Evolutionary conservation across 2,797 vertebrate species (phyloP).

Genomic region (Hoplostethus atlanticus): DNA sequence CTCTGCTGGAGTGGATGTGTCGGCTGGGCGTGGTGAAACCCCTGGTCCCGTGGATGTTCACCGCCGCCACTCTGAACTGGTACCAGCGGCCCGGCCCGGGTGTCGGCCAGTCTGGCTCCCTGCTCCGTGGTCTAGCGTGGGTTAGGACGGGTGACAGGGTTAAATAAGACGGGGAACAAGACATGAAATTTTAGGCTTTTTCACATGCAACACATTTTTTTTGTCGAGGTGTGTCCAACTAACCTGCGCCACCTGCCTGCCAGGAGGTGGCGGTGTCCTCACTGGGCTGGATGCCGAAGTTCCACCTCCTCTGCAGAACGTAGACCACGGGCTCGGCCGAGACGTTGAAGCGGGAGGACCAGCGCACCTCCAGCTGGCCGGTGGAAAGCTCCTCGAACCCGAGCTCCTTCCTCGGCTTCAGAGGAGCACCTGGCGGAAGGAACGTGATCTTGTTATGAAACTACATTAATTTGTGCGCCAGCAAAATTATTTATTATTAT

Average conservation of each 20-base stretch:
- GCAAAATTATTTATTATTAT: no score
- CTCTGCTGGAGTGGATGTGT: slow-evolving; percentile 91
- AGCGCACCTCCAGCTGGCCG: slow-evolving; percentile 88
- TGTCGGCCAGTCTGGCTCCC: slow-evolving; percentile 81
- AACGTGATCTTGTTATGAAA: not conserved
- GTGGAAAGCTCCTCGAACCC: slow-evolving; percentile 85
- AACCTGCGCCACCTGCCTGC: slow-evolving; percentile 91
- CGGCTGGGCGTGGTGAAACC: slow-evolving; percentile 95
- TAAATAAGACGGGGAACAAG: not conserved
- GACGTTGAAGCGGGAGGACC: slow-evolving; percentile 93
- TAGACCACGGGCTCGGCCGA: slow-evolving; percentile 93
- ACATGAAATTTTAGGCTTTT: not conserved
- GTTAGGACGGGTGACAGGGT: not conserved
- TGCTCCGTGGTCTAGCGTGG: slow-evolving; percentile 89
- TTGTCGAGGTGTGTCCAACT: slow-evolving; percentile 1
- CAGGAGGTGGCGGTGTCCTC: slow-evolving; percentile 90
- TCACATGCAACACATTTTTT: no score
- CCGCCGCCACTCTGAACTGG: slow-evolving; percentile 93
- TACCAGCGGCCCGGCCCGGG: slow-evolving; percentile 90
- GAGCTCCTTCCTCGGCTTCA: slow-evolving; percentile 93
- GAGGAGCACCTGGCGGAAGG: slow-evolving; percentile 85
- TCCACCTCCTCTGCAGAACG: slow-evolving; percentile 92
- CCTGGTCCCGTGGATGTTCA: slow-evolving; percentile 92
- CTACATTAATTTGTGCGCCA: not conserved
- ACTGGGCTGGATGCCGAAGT: slow-evolving; percentile 93